phyloP scores from a whole-genome alignment of 2,888 invertebrate genomes.

The Dione juno region DNA sequence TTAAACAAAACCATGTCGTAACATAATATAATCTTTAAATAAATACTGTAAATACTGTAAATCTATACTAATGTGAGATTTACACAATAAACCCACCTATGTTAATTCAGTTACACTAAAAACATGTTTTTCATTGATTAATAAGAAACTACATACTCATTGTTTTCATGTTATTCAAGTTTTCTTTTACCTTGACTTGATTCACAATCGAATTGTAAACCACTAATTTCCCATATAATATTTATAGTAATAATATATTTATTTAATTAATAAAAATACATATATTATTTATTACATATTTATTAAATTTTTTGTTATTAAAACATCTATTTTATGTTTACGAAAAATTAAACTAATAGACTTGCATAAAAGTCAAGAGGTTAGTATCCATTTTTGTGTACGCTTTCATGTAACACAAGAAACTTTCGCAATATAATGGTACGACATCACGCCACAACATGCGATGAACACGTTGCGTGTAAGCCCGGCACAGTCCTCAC shows the following conservation, averaged over 20 bases:
- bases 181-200: constrained; percentile 4
- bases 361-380: constrained; percentile 12
- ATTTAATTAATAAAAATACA: no score
- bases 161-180: constrained; percentile 6
- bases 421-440: constrained; percentile 71
- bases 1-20: no score
- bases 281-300: background rate
- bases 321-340: background rate
- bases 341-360: background rate
- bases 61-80: background rate
- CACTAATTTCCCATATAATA: background rate
- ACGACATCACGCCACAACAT: constrained; percentile 75
- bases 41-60: no score
- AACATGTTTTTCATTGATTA: constrained; percentile 7
- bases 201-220: background rate
- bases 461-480: constrained; percentile 60
- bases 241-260: background rate
- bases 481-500: constrained; percentile 36
- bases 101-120: background rate
- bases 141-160: background rate
- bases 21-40: no score
- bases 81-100: background rate
- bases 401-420: constrained; percentile 32
- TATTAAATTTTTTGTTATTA: background rate
- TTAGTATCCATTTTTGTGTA: constrained; percentile 20